Conservation (phyloP, 2,888 invertebrate species). For the Eurytoma adleriae region DNA sequence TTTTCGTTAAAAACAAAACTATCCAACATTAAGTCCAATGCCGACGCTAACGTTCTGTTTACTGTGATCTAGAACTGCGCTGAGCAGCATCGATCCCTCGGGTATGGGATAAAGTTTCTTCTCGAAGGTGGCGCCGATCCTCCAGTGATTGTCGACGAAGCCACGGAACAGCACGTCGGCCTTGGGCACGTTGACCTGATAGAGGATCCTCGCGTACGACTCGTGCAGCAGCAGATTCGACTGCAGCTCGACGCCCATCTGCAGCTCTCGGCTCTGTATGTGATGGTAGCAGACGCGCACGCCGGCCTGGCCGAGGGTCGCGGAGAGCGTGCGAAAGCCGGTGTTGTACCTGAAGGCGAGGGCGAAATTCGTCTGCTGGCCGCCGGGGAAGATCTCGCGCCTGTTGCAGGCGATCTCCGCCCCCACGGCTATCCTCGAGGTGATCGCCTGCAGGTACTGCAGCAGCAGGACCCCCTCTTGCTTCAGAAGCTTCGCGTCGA, state of each 20-base stretch:
- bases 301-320: slow-evolving; percentile 78
- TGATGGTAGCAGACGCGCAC: slow-evolving; percentile 82
- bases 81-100: slow-evolving; percentile 80
- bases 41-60: slow-evolving; percentile 81
- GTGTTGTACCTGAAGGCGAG: slow-evolving; percentile 76
- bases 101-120: slow-evolving; percentile 81
- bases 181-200: slow-evolving; percentile 81
- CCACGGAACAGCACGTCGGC: slow-evolving; percentile 81
- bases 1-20: slow-evolving; percentile 47
- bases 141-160: slow-evolving; percentile 79
- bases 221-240: slow-evolving; percentile 80
- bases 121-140: slow-evolving; percentile 81
- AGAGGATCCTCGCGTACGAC: slow-evolving; percentile 80
- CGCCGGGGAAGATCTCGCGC: slow-evolving; percentile 62
- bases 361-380: slow-evolving; percentile 66
- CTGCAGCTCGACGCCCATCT: slow-evolving; percentile 83
- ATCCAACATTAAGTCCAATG: slow-evolving; percentile 79
- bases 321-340: slow-evolving; percentile 83
- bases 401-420: slow-evolving; percentile 68
- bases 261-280: slow-evolving; percentile 79
- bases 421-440: slow-evolving; percentile 71
- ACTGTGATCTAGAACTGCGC: slow-evolving; percentile 81
- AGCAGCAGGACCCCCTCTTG: slow-evolving; percentile 68
- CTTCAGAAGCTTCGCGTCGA: slow-evolving; percentile 65
- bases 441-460: slow-evolving; percentile 71